Evolutionary conservation across 2,797 vertebrate species (phyloP).

Genomic region (Lycodopsis pacificus): DNA sequence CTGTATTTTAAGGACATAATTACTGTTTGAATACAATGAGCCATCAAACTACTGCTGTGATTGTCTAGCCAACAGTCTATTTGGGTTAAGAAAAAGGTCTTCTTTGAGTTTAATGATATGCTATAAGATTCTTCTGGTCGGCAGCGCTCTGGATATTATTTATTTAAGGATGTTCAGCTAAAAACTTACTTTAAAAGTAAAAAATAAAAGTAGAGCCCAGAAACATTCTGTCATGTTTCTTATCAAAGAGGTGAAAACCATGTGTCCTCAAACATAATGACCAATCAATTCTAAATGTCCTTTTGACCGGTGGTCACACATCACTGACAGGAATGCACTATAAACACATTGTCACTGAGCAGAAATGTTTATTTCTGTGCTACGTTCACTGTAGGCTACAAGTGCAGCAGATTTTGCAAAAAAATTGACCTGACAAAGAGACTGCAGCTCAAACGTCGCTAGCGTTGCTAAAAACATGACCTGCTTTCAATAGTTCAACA

Average conservation of each 20-base stretch:
- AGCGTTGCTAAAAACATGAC: too few relatives aligned
- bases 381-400: background rate
- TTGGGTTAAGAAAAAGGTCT: conserved; percentile 57
- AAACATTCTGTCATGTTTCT: conserved; percentile 7
- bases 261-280: conserved; percentile 6
- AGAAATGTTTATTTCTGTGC: conserved; percentile 10
- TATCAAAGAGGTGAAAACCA: conserved; percentile 1
- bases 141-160: conserved; percentile 39
- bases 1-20: conserved; percentile 77
- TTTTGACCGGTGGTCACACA: conserved; percentile 26
- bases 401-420: background rate
- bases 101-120: conserved; percentile 64
- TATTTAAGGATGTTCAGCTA: background rate
- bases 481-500: background rate
- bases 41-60: conserved; percentile 66
- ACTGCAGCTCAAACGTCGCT: too few relatives aligned
- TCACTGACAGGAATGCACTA: conserved; percentile 16
- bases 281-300: conserved; percentile 4
- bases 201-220: background rate
- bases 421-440: too few relatives aligned
- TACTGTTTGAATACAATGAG: conserved; percentile 75
- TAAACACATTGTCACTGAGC: conserved; percentile 10
- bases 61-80: conserved; percentile 62
- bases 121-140: conserved; percentile 45
- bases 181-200: conserved; percentile 11